Evolutionary conservation across 2,113 vertebrate species (phyloP).

Genomic region (Halichoeres trimaculatus): DNA sequence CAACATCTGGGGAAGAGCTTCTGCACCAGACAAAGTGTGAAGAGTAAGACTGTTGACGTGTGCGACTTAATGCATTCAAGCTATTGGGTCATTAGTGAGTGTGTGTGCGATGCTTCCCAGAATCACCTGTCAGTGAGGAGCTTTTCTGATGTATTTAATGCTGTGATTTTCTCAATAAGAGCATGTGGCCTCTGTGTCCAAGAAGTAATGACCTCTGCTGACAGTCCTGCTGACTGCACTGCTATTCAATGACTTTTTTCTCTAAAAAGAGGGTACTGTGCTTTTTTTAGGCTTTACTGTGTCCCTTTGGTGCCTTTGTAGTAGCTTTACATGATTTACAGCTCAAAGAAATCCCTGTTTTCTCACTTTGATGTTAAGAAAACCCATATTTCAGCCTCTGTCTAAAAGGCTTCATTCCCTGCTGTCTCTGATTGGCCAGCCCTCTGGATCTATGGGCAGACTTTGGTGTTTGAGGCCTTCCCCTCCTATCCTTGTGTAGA

Average conservation of each 20-base stretch:
- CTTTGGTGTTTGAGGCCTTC: too few relatives aligned
- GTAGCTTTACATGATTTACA: too few relatives aligned
- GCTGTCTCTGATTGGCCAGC: too few relatives aligned
- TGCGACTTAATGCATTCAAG: not conserved
- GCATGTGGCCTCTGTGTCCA: not conserved
- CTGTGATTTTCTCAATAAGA: not conserved
- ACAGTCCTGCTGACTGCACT: not conserved
- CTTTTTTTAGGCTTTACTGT: too few relatives aligned
- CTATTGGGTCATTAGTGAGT: constrained; percentile 10
- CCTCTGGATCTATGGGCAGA: too few relatives aligned
- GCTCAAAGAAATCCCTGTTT: too few relatives aligned
- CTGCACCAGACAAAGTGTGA: constrained; percentile 11
- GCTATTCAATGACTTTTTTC: not conserved
- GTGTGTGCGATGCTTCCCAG: constrained; percentile 5
- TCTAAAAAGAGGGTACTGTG: too few relatives aligned
- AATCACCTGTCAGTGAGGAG: constrained; percentile 11
- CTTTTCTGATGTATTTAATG: not conserved
- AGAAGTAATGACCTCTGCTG: not conserved
- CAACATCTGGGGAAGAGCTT: constrained; percentile 48
- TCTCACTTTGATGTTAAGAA: too few relatives aligned
- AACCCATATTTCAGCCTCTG: too few relatives aligned
- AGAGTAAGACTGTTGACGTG: constrained; percentile 7
- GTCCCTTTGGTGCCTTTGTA: too few relatives aligned
- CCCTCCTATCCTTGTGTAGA: too few relatives aligned
- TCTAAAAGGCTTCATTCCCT: too few relatives aligned